phyloP scores from a whole-genome alignment of 2,888 invertebrate genomes.

The Megamerina dolium region DNA sequence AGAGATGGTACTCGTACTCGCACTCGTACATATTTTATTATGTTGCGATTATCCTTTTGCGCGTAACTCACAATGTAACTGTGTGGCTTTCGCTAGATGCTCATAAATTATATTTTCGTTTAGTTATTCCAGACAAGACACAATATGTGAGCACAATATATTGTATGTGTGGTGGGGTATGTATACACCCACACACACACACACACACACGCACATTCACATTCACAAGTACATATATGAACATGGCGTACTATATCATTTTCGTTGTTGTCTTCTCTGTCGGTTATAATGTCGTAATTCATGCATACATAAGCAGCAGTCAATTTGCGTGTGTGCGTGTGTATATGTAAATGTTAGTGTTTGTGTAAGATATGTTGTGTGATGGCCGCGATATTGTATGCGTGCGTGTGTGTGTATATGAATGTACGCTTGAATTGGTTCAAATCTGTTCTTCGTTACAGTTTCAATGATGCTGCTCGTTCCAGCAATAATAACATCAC shows the following conservation, averaged over 20 bases:
- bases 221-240: not conserved
- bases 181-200: not conserved
- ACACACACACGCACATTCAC: not conserved
- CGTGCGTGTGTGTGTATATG: not conserved
- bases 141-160: too few species aligned
- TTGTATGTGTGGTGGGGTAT: constrained; percentile 4
- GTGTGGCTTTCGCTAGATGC: constrained; percentile 27
- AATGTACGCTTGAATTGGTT: constrained; percentile 1
- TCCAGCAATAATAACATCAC: constrained; percentile 4
- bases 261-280: not conserved
- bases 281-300: constrained; percentile 17
- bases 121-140: constrained; percentile 22
- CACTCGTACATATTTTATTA: not conserved
- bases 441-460: too few species aligned
- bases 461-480: too few species aligned
- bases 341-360: not conserved
- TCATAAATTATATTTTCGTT: constrained; percentile 40
- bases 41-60: constrained; percentile 36
- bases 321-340: not conserved
- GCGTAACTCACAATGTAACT: constrained; percentile 19
- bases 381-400: not conserved
- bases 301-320: constrained; percentile 8
- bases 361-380: not conserved
- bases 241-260: not conserved
- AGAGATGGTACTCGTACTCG: too few species aligned